Base-by-base conservation (phyloP, 2,888 invertebrate species). In the Melanchra persicariae region DNA sequence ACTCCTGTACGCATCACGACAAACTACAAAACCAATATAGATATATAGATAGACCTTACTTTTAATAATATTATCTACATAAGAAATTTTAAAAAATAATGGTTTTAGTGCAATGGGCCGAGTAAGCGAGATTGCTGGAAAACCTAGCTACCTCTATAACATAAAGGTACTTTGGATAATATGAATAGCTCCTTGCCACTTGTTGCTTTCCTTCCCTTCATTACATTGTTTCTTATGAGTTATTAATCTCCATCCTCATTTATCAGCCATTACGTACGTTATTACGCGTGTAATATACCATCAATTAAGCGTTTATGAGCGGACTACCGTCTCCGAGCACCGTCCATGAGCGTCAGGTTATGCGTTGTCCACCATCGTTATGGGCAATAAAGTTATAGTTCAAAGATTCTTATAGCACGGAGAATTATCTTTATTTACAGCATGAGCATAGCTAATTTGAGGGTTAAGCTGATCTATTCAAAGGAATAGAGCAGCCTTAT, bases 221-320 rank as follows among this genome's bases (percentile, higher is more conserved):
- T 37, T 12, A 54, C 5, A 17, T 2, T 12, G 24, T n/a, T 3
- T 5, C 17, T 45, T 15, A 45, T 24, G 47, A 65, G 34, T 52
- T n/a, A 60, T 26, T 26, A n/a, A 37, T 10, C 19, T 17, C 12
- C 5, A 0, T 7, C 19, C 9, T 15, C 37, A 37, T 15, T 24
- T 15, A 26, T 8, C 67, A 55, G 69, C 45, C 22, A 10, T 66
- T 40, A n/a, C n/a, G 7, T 9, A n/a, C 47, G 10, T 66, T 54
- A 45, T 24, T n/a, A 54, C 8, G 6, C 66, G 34, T 54, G 24
- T 45, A 66, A 68, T 9, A 22, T 15, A 7, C 24, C 17, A 55
- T 37, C 37, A 17, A 26, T 66, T 17, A 66, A 9, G 17, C 19
- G 45, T 40, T 26, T 37, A 37, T 26, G 69, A 19, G 54, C 24